Conservation (phyloP, 2,797 vertebrate species). For the Liparis tanakae region DNA sequence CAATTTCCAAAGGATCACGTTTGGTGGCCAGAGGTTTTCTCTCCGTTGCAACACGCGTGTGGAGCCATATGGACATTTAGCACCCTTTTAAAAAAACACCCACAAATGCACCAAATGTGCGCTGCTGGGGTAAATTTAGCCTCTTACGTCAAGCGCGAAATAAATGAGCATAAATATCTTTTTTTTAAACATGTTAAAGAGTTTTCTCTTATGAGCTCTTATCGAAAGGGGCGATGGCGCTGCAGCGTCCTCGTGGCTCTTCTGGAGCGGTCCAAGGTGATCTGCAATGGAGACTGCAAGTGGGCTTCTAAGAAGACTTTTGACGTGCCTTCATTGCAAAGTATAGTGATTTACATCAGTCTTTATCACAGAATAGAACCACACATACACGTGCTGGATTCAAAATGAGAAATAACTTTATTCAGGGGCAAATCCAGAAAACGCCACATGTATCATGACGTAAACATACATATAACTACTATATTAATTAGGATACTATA, state of each 20-base stretch:
- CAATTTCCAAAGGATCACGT: slow-evolving; percentile 21
- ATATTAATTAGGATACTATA: not conserved
- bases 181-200: not conserved
- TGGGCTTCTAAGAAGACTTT: not conserved
- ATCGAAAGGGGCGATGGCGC: slow-evolving; percentile 24
- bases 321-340: not conserved
- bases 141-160: slow-evolving; percentile 15
- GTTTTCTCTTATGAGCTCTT: slow-evolving; percentile 16
- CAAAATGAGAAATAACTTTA: slow-evolving; percentile 16
- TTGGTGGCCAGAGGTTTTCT: slow-evolving; percentile 28
- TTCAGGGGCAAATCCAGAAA: slow-evolving; percentile 22
- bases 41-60: slow-evolving; percentile 18
- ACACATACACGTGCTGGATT: not conserved
- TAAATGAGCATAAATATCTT: not conserved
- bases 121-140: slow-evolving; percentile 20
- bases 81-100: slow-evolving; percentile 31
- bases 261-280: not conserved
- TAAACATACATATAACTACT: not conserved
- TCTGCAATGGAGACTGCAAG: not conserved
- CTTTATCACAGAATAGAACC: not conserved
- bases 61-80: slow-evolving; percentile 45
- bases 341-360: not conserved
- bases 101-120: slow-evolving; percentile 67
- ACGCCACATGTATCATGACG: not conserved
- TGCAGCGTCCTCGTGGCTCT: slow-evolving; percentile 2